A percentile compares a stretch with the other conserved stretches of the same genome.
Evolutionary conservation across 2,888 invertebrate genomes (phyloP).

Genomic region (Sclerodermus sp.): DNA sequence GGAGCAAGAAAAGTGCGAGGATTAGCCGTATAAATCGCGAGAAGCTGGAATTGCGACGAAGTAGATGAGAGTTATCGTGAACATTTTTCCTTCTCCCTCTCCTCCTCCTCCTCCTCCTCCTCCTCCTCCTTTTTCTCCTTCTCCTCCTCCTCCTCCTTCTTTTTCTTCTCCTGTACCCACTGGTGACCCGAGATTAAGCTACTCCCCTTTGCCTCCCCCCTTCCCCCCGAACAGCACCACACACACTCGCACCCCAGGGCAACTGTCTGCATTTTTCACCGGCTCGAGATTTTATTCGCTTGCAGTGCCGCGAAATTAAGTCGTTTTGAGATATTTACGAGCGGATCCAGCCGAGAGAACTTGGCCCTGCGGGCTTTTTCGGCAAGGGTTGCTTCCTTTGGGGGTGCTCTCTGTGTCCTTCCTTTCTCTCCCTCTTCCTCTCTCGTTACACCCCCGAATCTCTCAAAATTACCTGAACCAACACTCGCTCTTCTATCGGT

Average conservation of each 20-base stretch:
- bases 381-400: too few species aligned
- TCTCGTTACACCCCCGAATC: too few species aligned
- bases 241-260: slow-evolving; percentile 25
- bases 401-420: too few species aligned
- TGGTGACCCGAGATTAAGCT: slow-evolving; percentile 47
- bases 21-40: slow-evolving; percentile 35
- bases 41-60: slow-evolving; percentile 25
- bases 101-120: too few species aligned
- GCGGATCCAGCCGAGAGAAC: slow-evolving; percentile 41
- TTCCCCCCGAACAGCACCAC: slow-evolving; percentile 9
- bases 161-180: slow-evolving; percentile 14
- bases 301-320: slow-evolving; percentile 54
- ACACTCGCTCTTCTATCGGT: too few species aligned
- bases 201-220: slow-evolving; percentile 15
- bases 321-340: slow-evolving; percentile 58
- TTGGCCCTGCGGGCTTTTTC: too few species aligned
- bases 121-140: slow-evolving; percentile 7
- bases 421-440: too few species aligned
- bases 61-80: slow-evolving; percentile 38
- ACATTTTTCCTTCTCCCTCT: slow-evolving; percentile 36
- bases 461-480: too few species aligned
- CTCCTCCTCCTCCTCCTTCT: slow-evolving; percentile 14
- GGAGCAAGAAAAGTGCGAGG: slow-evolving; percentile 26
- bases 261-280: slow-evolving; percentile 53
- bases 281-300: slow-evolving; percentile 52